phyloP scores from a whole-genome alignment of 1,140 invertebrate species.

The Goniozus legneri region DNA sequence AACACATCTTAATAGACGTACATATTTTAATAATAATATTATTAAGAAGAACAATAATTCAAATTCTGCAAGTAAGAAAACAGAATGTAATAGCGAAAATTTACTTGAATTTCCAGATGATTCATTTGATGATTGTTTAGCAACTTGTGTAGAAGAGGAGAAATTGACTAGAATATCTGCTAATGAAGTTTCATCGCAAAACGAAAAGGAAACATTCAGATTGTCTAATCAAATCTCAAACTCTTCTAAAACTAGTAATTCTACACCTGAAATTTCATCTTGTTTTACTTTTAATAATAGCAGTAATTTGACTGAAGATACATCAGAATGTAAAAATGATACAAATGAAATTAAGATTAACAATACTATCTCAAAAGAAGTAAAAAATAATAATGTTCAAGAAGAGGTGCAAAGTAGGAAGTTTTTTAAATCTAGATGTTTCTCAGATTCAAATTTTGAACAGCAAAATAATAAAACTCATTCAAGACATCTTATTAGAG shows the following conservation, averaged over 20 bases:
- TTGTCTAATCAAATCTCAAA: not conserved
- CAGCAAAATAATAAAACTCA: constrained; percentile 7
- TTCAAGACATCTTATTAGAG: constrained; percentile 2
- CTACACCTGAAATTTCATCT: not conserved
- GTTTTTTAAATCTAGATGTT: constrained; percentile 38
- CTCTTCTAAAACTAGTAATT: not conserved
- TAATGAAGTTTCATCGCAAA: not conserved
- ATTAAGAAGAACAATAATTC: not conserved
- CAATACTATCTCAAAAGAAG: too few species aligned
- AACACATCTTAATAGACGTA: not conserved
- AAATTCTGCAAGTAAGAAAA: not conserved
- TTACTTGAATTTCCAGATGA: constrained; percentile 30
- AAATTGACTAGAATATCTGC: constrained; percentile 8
- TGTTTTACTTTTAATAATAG: too few species aligned
- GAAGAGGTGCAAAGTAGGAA: constrained; percentile 20
- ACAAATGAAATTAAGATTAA: constrained; percentile 1
- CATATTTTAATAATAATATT: not conserved
- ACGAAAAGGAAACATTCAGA: not conserved
- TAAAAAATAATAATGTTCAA: not conserved
- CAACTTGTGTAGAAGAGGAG: constrained; percentile 23
- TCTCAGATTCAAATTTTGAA: constrained; percentile 28
- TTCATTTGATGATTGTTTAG: constrained; percentile 38
- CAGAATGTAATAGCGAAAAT: not conserved
- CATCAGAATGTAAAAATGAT: constrained; percentile 3
- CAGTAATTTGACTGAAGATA: constrained; percentile 11